phyloP scores from a whole-genome alignment of 1,140 invertebrate species.

The Gryllus bimaculatus region DNA sequence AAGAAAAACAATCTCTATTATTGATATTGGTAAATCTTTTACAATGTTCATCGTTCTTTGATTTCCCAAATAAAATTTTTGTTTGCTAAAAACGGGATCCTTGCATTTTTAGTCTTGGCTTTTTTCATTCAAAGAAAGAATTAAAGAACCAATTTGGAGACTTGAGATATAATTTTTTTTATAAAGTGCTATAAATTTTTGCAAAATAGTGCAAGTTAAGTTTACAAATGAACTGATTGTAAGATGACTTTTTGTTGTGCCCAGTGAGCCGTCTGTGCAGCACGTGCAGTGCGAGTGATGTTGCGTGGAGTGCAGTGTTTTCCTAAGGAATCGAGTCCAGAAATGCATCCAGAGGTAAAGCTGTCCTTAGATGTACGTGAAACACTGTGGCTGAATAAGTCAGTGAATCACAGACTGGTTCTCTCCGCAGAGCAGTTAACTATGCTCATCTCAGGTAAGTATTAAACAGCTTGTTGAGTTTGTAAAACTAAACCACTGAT shows the following conservation, averaged over 20 bases:
- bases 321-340: background rate
- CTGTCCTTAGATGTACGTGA: background rate
- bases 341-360: no score
- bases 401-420: background rate
- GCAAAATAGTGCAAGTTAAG: background rate
- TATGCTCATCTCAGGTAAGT: background rate
- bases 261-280: conserved; percentile 14
- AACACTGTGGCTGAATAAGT: background rate
- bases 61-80: no score
- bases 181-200: background rate
- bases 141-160: background rate
- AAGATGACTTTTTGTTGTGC: conserved; percentile 1
- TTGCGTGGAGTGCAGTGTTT: background rate
- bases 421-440: background rate
- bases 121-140: background rate
- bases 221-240: background rate
- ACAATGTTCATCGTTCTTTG: no score
- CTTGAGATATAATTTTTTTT: background rate
- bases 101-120: no score
- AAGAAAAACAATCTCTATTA: no score
- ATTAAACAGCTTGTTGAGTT: background rate
- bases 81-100: background rate
- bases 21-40: no score
- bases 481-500: no score
- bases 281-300: conserved; percentile 13